phyloP scores from a whole-genome alignment of 2,888 invertebrate species.

The Ochlodes sylvanus region DNA sequence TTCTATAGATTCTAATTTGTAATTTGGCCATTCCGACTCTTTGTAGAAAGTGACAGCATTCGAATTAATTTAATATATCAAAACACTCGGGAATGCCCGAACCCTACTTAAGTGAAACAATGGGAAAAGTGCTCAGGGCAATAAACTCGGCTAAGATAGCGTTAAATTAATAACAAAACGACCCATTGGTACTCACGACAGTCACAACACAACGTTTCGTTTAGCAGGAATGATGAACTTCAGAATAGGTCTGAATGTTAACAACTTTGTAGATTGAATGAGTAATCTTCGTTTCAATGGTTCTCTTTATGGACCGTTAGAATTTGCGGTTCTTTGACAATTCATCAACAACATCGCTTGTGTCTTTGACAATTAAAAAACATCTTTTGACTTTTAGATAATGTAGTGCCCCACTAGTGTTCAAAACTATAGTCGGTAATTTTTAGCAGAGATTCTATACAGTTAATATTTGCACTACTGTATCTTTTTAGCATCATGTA shows the following conservation, averaged over 20 bases:
- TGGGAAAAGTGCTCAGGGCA: conserved; percentile 34
- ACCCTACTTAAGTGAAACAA: conserved; percentile 38
- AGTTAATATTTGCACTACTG: too few relatives aligned
- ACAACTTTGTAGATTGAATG: conserved; percentile 18
- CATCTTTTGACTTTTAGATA: too few relatives aligned
- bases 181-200: conserved; percentile 30
- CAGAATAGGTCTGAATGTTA: conserved; percentile 27
- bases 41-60: conserved; percentile 18
- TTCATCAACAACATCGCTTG: too few relatives aligned
- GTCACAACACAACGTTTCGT: conserved; percentile 19
- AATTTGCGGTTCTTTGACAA: too few relatives aligned
- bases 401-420: too few relatives aligned
- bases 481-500: background rate
- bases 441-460: too few relatives aligned
- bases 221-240: conserved; percentile 30
- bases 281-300: conserved; percentile 1
- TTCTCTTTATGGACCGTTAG: too few relatives aligned
- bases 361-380: too few relatives aligned
- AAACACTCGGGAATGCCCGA: conserved; percentile 18
- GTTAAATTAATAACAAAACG: conserved; percentile 33
- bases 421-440: too few relatives aligned
- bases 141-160: conserved; percentile 36
- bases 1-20: conserved; percentile 30
- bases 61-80: conserved; percentile 27
- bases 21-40: conserved; percentile 26